phyloP scores from a whole-genome alignment of 2,888 invertebrate species.

The Deroplatys truncata region DNA sequence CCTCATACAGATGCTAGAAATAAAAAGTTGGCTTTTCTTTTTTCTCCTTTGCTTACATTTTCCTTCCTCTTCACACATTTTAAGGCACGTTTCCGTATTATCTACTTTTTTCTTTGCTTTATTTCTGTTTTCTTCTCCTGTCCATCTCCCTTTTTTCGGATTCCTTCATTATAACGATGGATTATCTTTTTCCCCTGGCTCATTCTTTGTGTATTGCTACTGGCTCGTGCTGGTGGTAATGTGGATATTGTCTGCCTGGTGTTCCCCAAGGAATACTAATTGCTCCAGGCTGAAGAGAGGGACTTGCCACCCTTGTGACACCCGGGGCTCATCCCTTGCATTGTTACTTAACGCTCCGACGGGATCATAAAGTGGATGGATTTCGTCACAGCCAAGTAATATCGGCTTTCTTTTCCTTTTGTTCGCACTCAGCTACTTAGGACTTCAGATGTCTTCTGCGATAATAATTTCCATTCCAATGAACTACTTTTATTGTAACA shows the following conservation, averaged over 20 bases:
- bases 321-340: neutral
- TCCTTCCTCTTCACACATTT: neutral
- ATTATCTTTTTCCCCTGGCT: neutral
- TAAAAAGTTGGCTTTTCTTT: no score
- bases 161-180: neutral
- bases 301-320: neutral
- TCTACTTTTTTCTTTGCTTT: neutral
- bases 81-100: neutral
- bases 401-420: neutral
- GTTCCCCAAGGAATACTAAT: neutral
- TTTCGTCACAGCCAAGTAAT: neutral
- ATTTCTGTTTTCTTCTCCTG: neutral
- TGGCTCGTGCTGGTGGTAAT: neutral
- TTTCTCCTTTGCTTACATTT: neutral
- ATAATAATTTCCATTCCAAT: neutral
- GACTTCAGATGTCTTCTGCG: neutral
- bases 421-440: neutral
- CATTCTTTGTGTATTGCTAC: neutral
- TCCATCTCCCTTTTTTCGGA: neutral
- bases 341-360: neutral
- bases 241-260: neutral
- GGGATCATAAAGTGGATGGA: neutral
- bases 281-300: neutral
- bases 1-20: no score
- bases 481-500: neutral